Conservation (phyloP, 2,888 invertebrate species). For the Notodonta dromedarius region DNA sequence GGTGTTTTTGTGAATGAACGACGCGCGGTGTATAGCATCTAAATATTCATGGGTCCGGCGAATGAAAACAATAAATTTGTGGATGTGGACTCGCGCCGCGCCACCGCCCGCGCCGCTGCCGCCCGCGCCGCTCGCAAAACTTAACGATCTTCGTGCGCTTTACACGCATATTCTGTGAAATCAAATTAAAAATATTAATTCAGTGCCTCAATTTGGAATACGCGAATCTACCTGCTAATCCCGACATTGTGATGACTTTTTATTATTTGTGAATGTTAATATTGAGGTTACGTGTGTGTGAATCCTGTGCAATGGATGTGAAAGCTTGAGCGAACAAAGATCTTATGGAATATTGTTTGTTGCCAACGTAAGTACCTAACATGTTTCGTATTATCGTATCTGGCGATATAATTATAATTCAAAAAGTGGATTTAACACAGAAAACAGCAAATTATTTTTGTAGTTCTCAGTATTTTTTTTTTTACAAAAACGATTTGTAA, state of each 20-base stretch:
- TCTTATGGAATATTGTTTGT: constrained; percentile 1
- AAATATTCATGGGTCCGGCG: constrained; percentile 65
- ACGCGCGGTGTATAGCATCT: constrained; percentile 53
- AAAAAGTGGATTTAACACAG: too few species aligned
- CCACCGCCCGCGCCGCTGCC: constrained; percentile 8
- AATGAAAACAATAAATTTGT: constrained; percentile 57
- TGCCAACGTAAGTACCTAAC: neutral
- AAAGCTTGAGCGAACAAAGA: neutral
- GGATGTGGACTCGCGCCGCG: constrained; percentile 36
- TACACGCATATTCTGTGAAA: neutral
- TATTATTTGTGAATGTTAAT: neutral
- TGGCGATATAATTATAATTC: too few species aligned
- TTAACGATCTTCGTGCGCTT: constrained; percentile 36
- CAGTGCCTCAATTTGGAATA: constrained; percentile 6
- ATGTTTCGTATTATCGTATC: too few species aligned
- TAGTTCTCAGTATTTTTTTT: too few species aligned
- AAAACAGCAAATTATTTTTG: too few species aligned
- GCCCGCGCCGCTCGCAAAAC: constrained; percentile 42
- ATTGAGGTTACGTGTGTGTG: neutral
- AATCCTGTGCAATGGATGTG: neutral
- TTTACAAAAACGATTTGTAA: too few species aligned
- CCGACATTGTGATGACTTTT: too few species aligned
- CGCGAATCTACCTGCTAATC: too few species aligned
- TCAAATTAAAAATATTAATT: constrained; percentile 3
- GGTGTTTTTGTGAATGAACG: constrained; percentile 45